Base-by-base conservation (phyloP, 1,140 invertebrate genomes). In the Meloidogyne hapla region DNA sequence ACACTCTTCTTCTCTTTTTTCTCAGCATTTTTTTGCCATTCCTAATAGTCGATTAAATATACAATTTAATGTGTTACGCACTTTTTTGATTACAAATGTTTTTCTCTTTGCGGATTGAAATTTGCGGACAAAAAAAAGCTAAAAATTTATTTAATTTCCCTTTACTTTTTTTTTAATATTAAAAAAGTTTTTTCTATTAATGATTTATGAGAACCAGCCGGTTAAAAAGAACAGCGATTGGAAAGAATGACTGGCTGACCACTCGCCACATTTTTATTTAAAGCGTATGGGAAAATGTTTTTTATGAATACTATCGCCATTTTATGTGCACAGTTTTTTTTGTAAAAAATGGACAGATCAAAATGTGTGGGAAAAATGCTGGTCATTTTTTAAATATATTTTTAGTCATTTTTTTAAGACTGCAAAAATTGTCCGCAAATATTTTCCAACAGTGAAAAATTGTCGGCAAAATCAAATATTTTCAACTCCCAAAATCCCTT, bases 161-260 rank as follows among this genome's bases (percentile, higher is more conserved):
- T 26, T 8, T 64, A 25, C 26, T 64, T 64, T 64, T n/a, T n/a
- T n/a, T n/a, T n/a, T 33, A 33, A 33, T 33, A 33, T 66, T 10
- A 66, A 10, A 66, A 66, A 66, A 26, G 28, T 68, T 68, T 68
- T 68, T 28, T 18, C n/a, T 33, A 15, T 68, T 21, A 68, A 25
- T 38, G 9, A 21, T 38, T 67, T 33, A 28, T 68, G 25, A 33
- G 40, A 68, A 28, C 33, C 64, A 28, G 66, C 33, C 28, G 66
- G 28, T 38, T 33, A 56, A 21, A 56, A 15, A 8, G n/a, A 18
- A 33, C 33, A 33, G 33, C 33, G 33, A n/a, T n/a, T 56, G 8
- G 48, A 33, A 33, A 33, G n/a, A 15, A 48, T 1, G 15, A 5
- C 48, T 56, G 48, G n/a, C 18, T n/a, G 33, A 56, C 48, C 48